Percentiles rank a stretch among this genome's conserved stretches.
Conservation (phyloP, 2,797 vertebrate genomes). For the Eupleurogrammus muticus region DNA sequence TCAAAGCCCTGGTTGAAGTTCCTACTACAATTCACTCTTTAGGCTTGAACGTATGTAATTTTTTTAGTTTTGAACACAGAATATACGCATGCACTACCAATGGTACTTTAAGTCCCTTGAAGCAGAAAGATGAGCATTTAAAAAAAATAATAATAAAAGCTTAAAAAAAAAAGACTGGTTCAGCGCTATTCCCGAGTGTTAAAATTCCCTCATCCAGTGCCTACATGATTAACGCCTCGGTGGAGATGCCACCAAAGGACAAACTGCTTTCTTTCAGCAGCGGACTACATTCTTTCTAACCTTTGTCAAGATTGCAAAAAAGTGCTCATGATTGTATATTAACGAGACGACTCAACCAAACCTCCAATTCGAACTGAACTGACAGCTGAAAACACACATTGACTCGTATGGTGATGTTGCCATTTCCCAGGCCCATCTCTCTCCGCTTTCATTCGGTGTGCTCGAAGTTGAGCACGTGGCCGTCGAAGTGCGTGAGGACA, state of each 20-base stretch:
- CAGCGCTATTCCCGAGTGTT: constrained; percentile 13
- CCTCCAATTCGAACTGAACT: constrained; percentile 36
- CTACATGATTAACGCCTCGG: constrained; percentile 20
- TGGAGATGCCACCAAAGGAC: constrained; percentile 12
- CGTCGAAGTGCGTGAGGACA: constrained; percentile 96
- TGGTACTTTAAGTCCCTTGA: constrained; percentile 34
- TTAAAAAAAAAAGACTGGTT: constrained; percentile 36
- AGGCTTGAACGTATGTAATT: constrained; percentile 1
- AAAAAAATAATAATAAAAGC: constrained; percentile 40
- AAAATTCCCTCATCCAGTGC: constrained; percentile 13
- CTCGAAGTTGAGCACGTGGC: constrained; percentile 94
- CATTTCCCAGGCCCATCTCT: neutral
- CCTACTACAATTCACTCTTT: constrained; percentile 21
- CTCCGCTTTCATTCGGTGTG: constrained; percentile 84
- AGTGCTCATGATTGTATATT: constrained; percentile 62
- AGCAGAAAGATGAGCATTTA: constrained; percentile 56
- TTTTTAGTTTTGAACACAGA: constrained; percentile 34
- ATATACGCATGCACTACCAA: constrained; percentile 63
- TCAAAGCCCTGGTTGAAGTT: constrained; percentile 20
- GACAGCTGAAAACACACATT: constrained; percentile 41
- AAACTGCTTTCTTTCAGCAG: constrained; percentile 26
- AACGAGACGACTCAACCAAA: constrained; percentile 48
- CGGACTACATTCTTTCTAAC: constrained; percentile 57
- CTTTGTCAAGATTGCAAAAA: constrained; percentile 43
- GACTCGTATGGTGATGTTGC: constrained; percentile 3